Percentiles rank a stretch among this genome's conserved stretches.
Evolutionary conservation across 2,797 vertebrate genomes (phyloP).

Genomic region (Acrossocheilus wenchowensis): DNA sequence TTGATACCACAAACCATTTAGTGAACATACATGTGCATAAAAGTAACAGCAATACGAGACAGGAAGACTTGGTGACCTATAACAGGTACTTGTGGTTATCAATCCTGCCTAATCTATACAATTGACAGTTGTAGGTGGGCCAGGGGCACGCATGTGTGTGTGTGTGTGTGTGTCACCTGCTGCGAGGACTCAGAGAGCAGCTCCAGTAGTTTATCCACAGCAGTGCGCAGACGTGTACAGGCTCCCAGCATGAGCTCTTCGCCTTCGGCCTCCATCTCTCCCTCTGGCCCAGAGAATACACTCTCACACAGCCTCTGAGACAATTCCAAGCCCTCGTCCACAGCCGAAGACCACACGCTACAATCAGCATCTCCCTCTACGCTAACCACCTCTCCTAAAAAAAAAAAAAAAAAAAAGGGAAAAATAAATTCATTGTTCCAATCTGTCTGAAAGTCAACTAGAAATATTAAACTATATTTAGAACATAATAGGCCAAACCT

Average conservation of each 20-base stretch:
- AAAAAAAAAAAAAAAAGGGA: not conserved
- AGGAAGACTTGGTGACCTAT: too few relatives aligned
- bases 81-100: not conserved
- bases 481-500: not conserved
- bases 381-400: slow-evolving; percentile 56
- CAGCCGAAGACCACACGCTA: slow-evolving; percentile 67
- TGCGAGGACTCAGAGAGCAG: slow-evolving; percentile 86
- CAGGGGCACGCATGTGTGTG: not conserved
- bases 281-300: slow-evolving; percentile 82
- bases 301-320: slow-evolving; percentile 92
- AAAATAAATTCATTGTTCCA: not conserved
- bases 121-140: not conserved
- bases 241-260: slow-evolving; percentile 83
- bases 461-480: not conserved
- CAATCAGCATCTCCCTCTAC: slow-evolving; percentile 66
- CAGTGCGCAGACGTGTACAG: slow-evolving; percentile 79
- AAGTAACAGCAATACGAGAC: not conserved
- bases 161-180: slow-evolving; percentile 76
- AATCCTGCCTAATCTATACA: not conserved
- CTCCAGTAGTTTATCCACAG: slow-evolving; percentile 88
- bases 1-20: not conserved
- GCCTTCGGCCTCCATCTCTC: slow-evolving; percentile 77
- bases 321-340: slow-evolving; percentile 82
- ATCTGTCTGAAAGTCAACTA: not conserved
- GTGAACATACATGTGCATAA: not conserved